phyloP scores from a whole-genome alignment of 2,113 vertebrate genomes.

The Rattus rattus region DNA sequence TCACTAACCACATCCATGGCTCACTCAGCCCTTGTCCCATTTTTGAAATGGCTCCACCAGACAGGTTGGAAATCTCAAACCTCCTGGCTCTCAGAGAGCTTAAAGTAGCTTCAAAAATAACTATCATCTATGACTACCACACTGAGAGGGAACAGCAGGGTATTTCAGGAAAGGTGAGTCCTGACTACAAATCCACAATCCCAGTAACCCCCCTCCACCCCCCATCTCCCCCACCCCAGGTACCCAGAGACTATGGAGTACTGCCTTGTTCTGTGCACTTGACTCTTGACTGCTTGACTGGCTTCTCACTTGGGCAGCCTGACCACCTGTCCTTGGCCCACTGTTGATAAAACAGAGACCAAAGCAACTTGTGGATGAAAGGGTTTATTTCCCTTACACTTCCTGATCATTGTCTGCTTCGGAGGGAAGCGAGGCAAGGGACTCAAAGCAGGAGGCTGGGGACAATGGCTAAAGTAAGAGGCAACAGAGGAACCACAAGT shows the following conservation, averaged over 20 bases:
- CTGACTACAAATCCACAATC: not conserved
- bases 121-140: too few species aligned
- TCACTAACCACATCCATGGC: not conserved
- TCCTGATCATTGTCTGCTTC: not conserved
- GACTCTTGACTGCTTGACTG: not conserved
- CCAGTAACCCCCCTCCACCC: too few species aligned
- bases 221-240: not conserved
- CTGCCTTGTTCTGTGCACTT: rapidly evolving
- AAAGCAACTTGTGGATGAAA: not conserved
- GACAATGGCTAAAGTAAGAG: not conserved
- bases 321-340: not conserved
- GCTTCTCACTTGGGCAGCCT: rapidly evolving
- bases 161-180: rapidly evolving
- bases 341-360: not conserved
- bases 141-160: rapidly evolving
- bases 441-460: not conserved
- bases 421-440: not conserved
- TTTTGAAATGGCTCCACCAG: not conserved
- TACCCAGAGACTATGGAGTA: not conserved
- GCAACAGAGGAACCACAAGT: not conserved
- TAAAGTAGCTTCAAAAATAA: not conserved
- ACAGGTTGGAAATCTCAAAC: not conserved
- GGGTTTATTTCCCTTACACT: not conserved
- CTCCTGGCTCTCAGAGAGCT: not conserved
- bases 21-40: not conserved